Base-by-base conservation (phyloP, 2,797 vertebrate genomes). In the Artibeus lituratus region DNA sequence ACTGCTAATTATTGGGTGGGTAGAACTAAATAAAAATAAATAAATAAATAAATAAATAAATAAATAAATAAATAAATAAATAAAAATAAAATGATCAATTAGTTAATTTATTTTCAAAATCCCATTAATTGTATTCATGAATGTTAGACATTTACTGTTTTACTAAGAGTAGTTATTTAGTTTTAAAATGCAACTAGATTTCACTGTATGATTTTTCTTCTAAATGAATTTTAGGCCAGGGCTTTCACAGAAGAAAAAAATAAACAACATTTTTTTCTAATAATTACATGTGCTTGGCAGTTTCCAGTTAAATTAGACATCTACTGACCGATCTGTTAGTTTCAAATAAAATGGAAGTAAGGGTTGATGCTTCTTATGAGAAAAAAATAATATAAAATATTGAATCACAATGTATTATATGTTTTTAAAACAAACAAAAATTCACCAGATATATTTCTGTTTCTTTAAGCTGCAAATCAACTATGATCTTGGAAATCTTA, bases 401-500 rank as follows among this genome's bases (percentile, higher is more conserved):
- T 94, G 11, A 95, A 90, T 84, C 0, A 85, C 74, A 87, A 80
- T 44, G 14, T 55, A 78, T 67, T 65, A 42, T 15, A 77, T 59
- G 1, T 65, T 89, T 72, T 78, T 42, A 21, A 84, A 85, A 18
- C 21, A 92, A 67, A 87, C 92, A 62, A 88, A n/a, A 47, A 49
- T 86, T 97, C 62, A 95, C 42, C 10, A 55, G 87, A 24, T 98
- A 67, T 94, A 97, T 97, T 96, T 51, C 96, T 97, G 29, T 53
- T 59, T 81, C 94, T 87, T 97, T 83, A 98, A 99, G 99, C 99
- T 99, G 97, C 99, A 99, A 99, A 99, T 99, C 98, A 99, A 99
- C 98, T 99, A 99, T 92, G 99, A 99, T 98, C 99, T 99, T 95
- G 99, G 99, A 96, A 99, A 99, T 98, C 98, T 99, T 89, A 99